Evolutionary conservation across 2,113 vertebrate species (phyloP).

Genomic region (Zingel zingel): DNA sequence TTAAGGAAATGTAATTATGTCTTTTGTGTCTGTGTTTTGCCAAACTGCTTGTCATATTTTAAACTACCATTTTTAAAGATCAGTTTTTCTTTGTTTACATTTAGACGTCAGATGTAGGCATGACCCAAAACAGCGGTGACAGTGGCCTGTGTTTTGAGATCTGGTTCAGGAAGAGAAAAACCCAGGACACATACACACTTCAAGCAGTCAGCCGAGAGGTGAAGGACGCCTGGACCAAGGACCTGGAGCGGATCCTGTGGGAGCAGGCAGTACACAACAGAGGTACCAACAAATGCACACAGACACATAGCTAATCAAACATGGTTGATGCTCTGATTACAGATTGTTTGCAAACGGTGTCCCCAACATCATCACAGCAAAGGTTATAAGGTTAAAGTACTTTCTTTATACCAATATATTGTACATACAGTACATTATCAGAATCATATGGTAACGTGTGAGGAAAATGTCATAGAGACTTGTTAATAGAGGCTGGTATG

Average conservation of each 20-base stretch:
- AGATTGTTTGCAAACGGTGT: neutral
- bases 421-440: neutral
- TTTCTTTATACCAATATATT: neutral
- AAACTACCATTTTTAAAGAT: neutral
- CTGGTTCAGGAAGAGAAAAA: conserved; percentile 86
- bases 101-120: conserved; percentile 85
- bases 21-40: no score
- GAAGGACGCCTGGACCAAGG: conserved; percentile 84
- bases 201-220: conserved; percentile 73
- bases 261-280: conserved; percentile 85
- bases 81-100: neutral
- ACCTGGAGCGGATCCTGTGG: conserved; percentile 86
- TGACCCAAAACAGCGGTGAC: conserved; percentile 84
- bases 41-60: neutral
- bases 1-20: no score
- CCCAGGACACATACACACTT: conserved; percentile 83
- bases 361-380: neutral
- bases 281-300: conserved; percentile 62
- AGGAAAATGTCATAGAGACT: neutral
- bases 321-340: neutral
- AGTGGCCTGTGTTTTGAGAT: conserved; percentile 87
- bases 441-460: neutral
- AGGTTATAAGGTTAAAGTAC: neutral
- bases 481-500: neutral
- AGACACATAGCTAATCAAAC: neutral